phyloP scores from a whole-genome alignment of 1,140 invertebrate species.

The Anthonomus grandis region DNA sequence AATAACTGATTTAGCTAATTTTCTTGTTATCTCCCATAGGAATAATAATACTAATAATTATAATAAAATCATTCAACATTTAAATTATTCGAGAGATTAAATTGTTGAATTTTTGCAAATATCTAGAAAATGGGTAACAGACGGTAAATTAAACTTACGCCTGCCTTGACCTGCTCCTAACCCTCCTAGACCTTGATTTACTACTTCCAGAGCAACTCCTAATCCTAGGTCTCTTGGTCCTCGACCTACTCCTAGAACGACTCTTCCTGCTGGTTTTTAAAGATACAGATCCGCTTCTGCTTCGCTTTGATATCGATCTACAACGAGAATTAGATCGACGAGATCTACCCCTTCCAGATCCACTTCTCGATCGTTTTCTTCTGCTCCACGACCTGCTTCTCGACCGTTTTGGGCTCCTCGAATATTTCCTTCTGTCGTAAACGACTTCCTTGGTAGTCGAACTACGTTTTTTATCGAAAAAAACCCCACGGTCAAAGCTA shows the following conservation, averaged over 20 bases:
- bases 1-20: no score
- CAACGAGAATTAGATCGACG: not conserved
- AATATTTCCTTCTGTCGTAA: no score
- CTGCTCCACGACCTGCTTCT: conserved; percentile 18
- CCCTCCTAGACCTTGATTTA: conserved; percentile 45
- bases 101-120: no score
- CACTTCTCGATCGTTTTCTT: conserved; percentile 33
- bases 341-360: conserved; percentile 19
- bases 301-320: not conserved
- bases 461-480: not conserved
- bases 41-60: no score
- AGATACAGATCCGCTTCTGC: conserved; percentile 5
- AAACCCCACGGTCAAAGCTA: conserved; percentile 24
- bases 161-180: not conserved
- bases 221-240: conserved; percentile 36
- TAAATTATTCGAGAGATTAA: no score
- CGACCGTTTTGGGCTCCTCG: no score
- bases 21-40: no score
- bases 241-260: conserved; percentile 44
- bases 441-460: not conserved
- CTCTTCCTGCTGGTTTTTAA: no score
- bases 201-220: conserved; percentile 48
- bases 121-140: not conserved
- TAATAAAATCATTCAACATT: no score
- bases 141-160: not conserved